Evolutionary conservation across 2,113 vertebrate species (phyloP), one percentile per base, ranked within the genome.

Genomic region (Lanius ludovicianus): DNA sequence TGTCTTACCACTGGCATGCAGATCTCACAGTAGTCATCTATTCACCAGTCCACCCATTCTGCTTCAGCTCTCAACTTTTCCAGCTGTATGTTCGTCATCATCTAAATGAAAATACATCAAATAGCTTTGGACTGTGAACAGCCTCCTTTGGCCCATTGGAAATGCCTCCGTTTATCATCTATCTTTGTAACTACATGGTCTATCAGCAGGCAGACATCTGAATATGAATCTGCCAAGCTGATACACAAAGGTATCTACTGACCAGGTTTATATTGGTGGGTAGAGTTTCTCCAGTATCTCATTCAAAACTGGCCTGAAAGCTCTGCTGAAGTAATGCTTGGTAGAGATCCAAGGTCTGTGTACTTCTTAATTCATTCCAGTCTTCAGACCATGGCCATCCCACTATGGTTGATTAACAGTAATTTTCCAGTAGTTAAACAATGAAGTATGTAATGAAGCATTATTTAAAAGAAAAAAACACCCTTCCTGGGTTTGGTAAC

Each of bases 361-460:
- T 56, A 55, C 25, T 77, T 90, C 68, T 35, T 73, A 79, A 83
- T 56, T 93, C 55, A 70, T 77, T 63, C 49, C 78, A 91, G 50
- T 47, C 55, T 93, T 88, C 78, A 83, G 35, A 70, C 33, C 24
- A 55, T 27, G 49, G 69, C 60, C 63, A 85, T 31, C 76, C 9
- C 0, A 4, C 10, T 47, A 28, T 47, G 82, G 33, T 49, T 80
- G 87, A 85, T 63, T 80, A 90, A 77, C 39, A 80, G 22, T 28
- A 75, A 63, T 94, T 96, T 96, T 91, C 71, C 70, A 91, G 78
- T 53, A 93, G 59, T 87, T 89, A 78, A 90, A 71, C 28, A 65
- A n/a, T 1, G 0, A 89, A 77, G 24, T 64, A 65, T 28, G 19
- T 27, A 31, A 56, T 14, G 18, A 70, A 90, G 7, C 9, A 69